Evolutionary conservation across 2,888 invertebrate genomes (phyloP).

Genomic region (Deroplatys truncata): DNA sequence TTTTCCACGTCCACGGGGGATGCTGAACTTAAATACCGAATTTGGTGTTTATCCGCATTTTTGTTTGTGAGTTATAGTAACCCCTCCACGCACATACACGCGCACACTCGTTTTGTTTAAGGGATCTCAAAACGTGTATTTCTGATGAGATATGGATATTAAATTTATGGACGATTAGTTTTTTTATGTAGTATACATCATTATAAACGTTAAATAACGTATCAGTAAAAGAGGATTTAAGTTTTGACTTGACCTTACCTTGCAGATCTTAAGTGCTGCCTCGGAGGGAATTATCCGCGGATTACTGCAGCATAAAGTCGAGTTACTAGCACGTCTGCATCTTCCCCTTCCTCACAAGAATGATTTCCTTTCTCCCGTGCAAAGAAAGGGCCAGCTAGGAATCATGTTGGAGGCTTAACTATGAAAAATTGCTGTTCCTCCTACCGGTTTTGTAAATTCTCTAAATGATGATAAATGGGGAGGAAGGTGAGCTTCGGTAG

Average conservation of each 20-base stretch:
- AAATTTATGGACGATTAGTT: too few relatives aligned
- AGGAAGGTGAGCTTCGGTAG: not conserved
- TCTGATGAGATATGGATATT: too few relatives aligned
- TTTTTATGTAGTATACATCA: too few relatives aligned
- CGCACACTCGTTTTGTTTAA: too few relatives aligned
- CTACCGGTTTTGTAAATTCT: not conserved
- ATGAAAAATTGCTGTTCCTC: not conserved
- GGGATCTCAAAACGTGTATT: too few relatives aligned
- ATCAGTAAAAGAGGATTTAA: too few relatives aligned
- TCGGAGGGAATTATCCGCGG: constrained; percentile 2
- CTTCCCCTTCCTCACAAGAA: not conserved
- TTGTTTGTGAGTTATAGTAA: too few relatives aligned
- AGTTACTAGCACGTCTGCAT: constrained; percentile 3
- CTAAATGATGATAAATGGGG: constrained; percentile 4
- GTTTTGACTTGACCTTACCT: not conserved
- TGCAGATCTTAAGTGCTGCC: not conserved
- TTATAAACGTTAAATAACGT: not conserved
- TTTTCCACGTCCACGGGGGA: too few relatives aligned
- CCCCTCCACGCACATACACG: too few relatives aligned
- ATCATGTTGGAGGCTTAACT: not conserved
- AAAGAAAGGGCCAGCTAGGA: not conserved
- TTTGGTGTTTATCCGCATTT: too few relatives aligned
- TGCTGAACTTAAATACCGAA: too few relatives aligned
- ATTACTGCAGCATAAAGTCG: constrained; percentile 16
- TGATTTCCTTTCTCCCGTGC: not conserved